Conservation (phyloP, 2,888 invertebrate species). For the Troides helena region DNA sequence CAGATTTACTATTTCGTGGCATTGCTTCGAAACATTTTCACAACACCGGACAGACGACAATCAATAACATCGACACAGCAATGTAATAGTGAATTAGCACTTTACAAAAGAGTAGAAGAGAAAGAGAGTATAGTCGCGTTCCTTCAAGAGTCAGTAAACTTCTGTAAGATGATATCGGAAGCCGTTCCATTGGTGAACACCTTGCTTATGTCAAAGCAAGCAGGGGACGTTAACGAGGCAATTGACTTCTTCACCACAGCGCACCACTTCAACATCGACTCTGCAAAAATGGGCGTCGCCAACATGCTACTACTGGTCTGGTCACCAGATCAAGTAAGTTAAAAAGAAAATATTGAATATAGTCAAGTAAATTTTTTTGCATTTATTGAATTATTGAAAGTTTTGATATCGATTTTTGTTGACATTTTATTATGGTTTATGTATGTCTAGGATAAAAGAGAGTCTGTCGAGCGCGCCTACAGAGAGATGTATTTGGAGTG, state of each 20-base stretch:
- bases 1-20: constrained; percentile 73
- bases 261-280: constrained; percentile 87
- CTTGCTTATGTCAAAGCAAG: constrained; percentile 85
- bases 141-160: constrained; percentile 82
- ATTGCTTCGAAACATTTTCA: constrained; percentile 65
- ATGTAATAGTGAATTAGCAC: constrained; percentile 66
- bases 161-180: constrained; percentile 68
- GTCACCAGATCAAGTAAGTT: constrained; percentile 85
- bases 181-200: constrained; percentile 83
- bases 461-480: constrained; percentile 89
- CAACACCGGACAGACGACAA: constrained; percentile 60
- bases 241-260: constrained; percentile 93
- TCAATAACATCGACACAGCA: constrained; percentile 59
- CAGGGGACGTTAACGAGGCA: constrained; percentile 92
- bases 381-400: no score
- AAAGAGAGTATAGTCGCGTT: constrained; percentile 85
- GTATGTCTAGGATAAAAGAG: constrained; percentile 78
- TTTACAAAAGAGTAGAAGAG: constrained; percentile 78
- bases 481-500: constrained; percentile 84
- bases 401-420: no score
- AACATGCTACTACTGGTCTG: constrained; percentile 89
- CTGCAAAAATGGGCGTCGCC: constrained; percentile 85
- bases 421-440: not conserved
- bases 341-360: not conserved
- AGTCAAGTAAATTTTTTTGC: no score